Evolutionary conservation across 2,888 invertebrate genomes (phyloP), one percentile per base, ranked within the genome.

Genomic region (Tridacna crocea): DNA sequence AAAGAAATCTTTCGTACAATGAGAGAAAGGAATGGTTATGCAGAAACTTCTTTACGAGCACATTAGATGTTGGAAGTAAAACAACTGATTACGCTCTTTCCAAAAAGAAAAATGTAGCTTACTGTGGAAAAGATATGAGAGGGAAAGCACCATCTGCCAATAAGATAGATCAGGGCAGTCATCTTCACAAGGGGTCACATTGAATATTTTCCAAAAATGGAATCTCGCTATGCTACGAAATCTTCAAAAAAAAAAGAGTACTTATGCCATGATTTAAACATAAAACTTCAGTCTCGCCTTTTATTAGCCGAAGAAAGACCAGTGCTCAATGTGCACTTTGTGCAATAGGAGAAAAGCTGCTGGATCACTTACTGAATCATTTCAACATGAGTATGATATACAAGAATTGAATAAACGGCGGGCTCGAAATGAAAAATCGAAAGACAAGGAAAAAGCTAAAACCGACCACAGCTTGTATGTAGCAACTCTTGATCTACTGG

Each of bases 281-380:
- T 48, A 22, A 74, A 24, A 84, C 11, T 87, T 72, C 61, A 87
- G 85, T 61, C 22, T 82, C 61, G 15, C 61, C 12, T 61, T 61
- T 61, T 24, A 61, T 22, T 10, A 61, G 63, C 87, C 87, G 15
- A 87, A 84, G 27, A 85, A 77, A 66, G 83, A 87, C 66, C 83
- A 84, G 60, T 85, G 85, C 75, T 26, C 78, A 15, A 58, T 66
- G 11, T 87, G 87, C 75, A 68, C 51, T 60, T 8, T 80, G 27
- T 82, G 66, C 27, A 36, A 79, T 17, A 17, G 60, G 58, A 51
- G 70, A 55, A 75, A 72, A 55, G 48, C 75, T 68, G 15, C 60
- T 27, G 65, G 75, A 19, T 66, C 46, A 58, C 4, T 79, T 1
- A 58, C 79, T 72, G 61, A 74, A 19, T 11, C 36, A 10, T 17